phyloP scores from a whole-genome alignment of 1,140 invertebrate species.

The Elysia chlorotica region DNA sequence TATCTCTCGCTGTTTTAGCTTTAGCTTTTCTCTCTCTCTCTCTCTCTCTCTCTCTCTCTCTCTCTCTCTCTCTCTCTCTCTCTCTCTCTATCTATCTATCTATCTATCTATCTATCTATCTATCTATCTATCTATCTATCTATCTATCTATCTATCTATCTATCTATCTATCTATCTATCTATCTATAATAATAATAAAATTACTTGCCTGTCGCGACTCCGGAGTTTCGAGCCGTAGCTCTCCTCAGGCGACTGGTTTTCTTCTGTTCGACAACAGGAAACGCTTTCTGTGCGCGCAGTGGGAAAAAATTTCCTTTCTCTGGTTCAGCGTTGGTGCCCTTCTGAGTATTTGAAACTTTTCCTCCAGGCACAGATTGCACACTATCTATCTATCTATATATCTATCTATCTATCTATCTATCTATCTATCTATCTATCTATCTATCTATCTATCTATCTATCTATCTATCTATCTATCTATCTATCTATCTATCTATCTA shows the following conservation, averaged over 20 bases:
- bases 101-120: neutral
- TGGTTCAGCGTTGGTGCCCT: no score
- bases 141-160: neutral
- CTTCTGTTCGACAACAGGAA: no score
- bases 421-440: neutral
- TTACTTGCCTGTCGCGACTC: no score
- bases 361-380: no score
- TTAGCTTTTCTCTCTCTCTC: conserved; percentile 9
- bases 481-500: neutral
- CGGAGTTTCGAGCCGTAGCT: no score
- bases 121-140: neutral
- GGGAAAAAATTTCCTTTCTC: no score
- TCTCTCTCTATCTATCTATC: conserved; percentile 1
- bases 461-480: neutral
- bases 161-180: conserved; percentile 2
- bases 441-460: conserved; percentile 1
- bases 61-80: conserved; percentile 1
- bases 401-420: neutral
- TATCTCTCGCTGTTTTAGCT: no score
- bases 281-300: no score
- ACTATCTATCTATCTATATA: neutral
- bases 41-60: neutral
- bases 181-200: neutral
- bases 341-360: no score
- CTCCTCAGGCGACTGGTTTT: no score